A percentile compares a stretch with the other conserved stretches of the same genome.
Evolutionary conservation across 2,888 invertebrate genomes (phyloP).

Genomic region (Fragum fragum): DNA sequence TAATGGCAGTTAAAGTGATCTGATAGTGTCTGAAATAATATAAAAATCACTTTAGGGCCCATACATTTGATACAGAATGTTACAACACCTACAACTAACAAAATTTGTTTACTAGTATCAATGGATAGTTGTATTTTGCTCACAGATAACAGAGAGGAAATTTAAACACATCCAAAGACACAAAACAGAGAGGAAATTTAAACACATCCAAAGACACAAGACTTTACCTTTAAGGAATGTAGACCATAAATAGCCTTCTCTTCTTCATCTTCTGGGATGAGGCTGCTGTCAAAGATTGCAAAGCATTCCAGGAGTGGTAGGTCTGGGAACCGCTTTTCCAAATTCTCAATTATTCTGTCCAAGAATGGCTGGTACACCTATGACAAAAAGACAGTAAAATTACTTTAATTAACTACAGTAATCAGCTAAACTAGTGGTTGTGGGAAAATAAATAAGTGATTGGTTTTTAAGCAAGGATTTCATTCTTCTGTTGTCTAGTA

Average conservation of each 20-base stretch:
- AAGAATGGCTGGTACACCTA: conserved; percentile 39
- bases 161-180: neutral
- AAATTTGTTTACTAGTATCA: too few relatives aligned
- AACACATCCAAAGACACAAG: neutral
- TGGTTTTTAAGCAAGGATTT: too few relatives aligned
- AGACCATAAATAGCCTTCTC: conserved; percentile 7
- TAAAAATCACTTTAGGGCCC: too few relatives aligned
- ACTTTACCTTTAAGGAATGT: conserved; percentile 23
- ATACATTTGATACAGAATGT: too few relatives aligned
- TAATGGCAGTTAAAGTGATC: neutral
- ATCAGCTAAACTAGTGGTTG: too few relatives aligned
- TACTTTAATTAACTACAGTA: too few relatives aligned
- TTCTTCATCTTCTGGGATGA: conserved; percentile 13
- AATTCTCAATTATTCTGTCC: conserved; percentile 32
- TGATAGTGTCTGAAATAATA: conserved; percentile 30
- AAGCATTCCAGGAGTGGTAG: conserved; percentile 33
- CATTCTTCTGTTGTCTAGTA: too few relatives aligned
- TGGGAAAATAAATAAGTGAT: too few relatives aligned
- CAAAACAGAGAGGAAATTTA: neutral
- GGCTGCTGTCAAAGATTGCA: conserved; percentile 27
- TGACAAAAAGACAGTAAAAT: neutral
- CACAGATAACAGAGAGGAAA: neutral
- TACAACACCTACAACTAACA: too few relatives aligned
- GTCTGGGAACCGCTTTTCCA: conserved; percentile 46
- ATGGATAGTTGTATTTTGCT: too few relatives aligned